Percentiles rank a stretch among this genome's conserved stretches.
Conservation (phyloP, 2,113 vertebrate species). For the Atherinomorus stipes region DNA sequence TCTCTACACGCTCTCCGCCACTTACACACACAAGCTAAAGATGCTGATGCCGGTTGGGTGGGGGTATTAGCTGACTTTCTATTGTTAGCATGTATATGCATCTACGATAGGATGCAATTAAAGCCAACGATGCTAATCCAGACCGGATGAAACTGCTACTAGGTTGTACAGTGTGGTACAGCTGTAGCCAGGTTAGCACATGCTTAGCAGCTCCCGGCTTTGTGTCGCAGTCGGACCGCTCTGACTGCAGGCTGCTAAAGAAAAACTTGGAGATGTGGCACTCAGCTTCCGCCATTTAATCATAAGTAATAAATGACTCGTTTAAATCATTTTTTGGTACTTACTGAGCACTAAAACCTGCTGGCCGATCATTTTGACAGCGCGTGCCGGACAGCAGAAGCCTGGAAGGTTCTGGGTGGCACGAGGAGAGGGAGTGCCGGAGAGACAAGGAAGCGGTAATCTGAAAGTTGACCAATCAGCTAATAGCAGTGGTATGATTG, state of each 20-base stretch:
- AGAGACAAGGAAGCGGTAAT: not conserved
- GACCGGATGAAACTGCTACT: not conserved
- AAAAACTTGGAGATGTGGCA: not conserved
- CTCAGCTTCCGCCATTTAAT: accelerated
- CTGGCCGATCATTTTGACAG: constrained; percentile 89
- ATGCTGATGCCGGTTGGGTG: constrained; percentile 6
- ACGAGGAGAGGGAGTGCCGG: constrained; percentile 45
- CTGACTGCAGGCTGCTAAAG: not conserved
- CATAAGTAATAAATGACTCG: accelerated
- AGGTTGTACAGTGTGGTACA: not conserved
- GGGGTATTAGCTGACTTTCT: not conserved
- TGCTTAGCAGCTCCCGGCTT: constrained; percentile 35
- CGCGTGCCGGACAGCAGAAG: constrained; percentile 4
- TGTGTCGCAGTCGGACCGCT: constrained; percentile 10
- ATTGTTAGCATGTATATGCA: not conserved
- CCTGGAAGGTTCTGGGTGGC: constrained; percentile 69
- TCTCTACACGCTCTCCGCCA: not conserved
- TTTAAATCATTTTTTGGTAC: constrained; percentile 47
- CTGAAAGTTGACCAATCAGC: constrained; percentile 58
- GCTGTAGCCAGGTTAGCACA: constrained; percentile 14
- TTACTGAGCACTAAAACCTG: constrained; percentile 95
- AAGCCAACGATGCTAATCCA: constrained; percentile 9
- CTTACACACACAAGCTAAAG: not conserved
- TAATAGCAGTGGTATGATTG: not conserved
- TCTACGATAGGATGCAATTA: not conserved